phyloP scores from a whole-genome alignment of 1,140 invertebrate species.

The Caenorhabditis inopinata region DNA sequence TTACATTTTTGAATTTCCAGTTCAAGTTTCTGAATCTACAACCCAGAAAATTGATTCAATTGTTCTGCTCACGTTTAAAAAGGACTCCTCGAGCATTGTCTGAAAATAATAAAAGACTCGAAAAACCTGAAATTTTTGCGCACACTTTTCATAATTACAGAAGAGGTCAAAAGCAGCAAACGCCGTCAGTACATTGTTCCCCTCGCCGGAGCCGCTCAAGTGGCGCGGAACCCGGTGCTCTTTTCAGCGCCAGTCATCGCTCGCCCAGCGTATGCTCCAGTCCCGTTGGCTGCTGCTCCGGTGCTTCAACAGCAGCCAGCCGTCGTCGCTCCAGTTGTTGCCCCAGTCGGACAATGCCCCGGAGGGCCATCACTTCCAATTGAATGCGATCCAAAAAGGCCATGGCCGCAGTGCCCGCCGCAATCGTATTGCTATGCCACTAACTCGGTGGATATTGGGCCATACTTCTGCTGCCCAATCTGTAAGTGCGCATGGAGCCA shows the following conservation, averaged over 20 bases:
- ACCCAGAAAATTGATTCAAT: no score
- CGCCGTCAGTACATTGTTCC: slow-evolving; percentile 52
- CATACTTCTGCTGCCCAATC: slow-evolving; percentile 66
- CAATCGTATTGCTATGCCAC: slow-evolving; percentile 66
- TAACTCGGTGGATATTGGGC: slow-evolving; percentile 65
- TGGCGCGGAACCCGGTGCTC: slow-evolving; percentile 10
- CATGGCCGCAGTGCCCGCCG: slow-evolving; percentile 65
- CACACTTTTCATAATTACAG: slow-evolving; percentile 15
- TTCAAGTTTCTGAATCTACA: no score
- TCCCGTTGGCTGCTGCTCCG: slow-evolving; percentile 44
- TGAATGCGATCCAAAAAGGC: slow-evolving; percentile 66
- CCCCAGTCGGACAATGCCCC: slow-evolving; percentile 56
- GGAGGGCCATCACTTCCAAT: slow-evolving; percentile 65
- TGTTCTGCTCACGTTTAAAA: no score
- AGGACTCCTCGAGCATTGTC: no score
- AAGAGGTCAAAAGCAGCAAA: slow-evolving; percentile 48
- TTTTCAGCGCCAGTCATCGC: slow-evolving; percentile 30
- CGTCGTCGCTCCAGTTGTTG: slow-evolving; percentile 45
- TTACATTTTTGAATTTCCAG: no score
- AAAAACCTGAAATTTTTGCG: no score
- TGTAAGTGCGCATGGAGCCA: slow-evolving; percentile 60
- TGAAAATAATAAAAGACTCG: no score
- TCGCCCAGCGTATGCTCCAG: no score
- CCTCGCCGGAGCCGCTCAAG: slow-evolving; percentile 47
- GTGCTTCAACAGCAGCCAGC: slow-evolving; percentile 32